Base-by-base conservation (phyloP, 2,888 invertebrate species). In the Mechanitis messenoides region DNA sequence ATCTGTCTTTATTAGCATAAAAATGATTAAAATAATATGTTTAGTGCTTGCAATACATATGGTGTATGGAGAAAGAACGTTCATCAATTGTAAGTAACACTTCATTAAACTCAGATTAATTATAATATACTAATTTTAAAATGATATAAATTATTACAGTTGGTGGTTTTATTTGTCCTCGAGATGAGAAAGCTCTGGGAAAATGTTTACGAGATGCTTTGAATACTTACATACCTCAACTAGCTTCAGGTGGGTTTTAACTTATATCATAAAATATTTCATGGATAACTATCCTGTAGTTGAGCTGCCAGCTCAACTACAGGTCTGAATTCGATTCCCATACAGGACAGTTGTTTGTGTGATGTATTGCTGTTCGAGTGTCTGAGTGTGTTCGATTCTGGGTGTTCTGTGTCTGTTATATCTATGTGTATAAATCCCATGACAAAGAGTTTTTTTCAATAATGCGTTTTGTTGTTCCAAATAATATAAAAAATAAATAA, bases 161-260 rank as follows among this genome's bases (percentile, higher is more conserved):
- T 55, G 87, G 92, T 11, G 93, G 92, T 65, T 86, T 95, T 50
- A 88, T 92, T 58, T 95, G 95, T 73, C 92, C 91, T 9, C 91
- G 92, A 58, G 93, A 91, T 68, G 93, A 95, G 74, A 92, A 92
- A 1, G 85, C 92, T 20, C 75, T 94, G 58, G 92, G 92, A 68
- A 86, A 85, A 53, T 95, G 95, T 74, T 84, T 94, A 0, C 87
- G 87, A 62, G 85, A 91, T 58, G 91, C 92, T 1, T 83, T 95
- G 20, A 92, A 93, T 69, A 78, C 83, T 33, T 85, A 93, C 63
- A 91, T 92, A 60, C 93, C 93, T 0, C 87, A 92, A 66, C 76
- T 95, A 63, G 86, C 90, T 11, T 83, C 89, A 72, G 95, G 90
- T 89, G 72, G 6, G n/a, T 31, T 2, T 7, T 7, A 28, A 9